Percentiles rank a stretch among this genome's conserved stretches.
Evolutionary conservation across 2,888 invertebrate genomes (phyloP).

Genomic region (Prosapia bicincta): DNA sequence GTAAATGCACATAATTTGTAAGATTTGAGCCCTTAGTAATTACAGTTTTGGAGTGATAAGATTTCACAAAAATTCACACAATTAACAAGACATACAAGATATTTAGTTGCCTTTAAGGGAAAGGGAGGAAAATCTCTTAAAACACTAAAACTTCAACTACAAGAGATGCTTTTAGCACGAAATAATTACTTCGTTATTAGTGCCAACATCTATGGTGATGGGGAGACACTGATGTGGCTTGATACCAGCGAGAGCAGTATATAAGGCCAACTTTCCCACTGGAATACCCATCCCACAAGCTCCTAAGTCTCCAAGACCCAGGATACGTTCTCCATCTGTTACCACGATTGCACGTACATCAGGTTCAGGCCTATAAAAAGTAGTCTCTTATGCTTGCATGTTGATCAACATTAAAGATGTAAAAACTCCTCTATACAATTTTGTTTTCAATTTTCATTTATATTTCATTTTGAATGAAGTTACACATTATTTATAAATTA

Average conservation of each 20-base stretch:
- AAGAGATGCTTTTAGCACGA: constrained; percentile 1
- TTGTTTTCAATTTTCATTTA: not conserved
- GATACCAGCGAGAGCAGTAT: constrained; percentile 96
- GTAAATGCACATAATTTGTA: too few relatives aligned
- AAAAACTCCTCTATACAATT: not conserved
- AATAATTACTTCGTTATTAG: constrained; percentile 72
- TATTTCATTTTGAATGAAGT: too few relatives aligned
- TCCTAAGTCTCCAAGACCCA: constrained; percentile 95
- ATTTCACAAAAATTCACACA: not conserved
- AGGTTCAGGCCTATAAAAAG: constrained; percentile 67
- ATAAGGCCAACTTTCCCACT: constrained; percentile 92
- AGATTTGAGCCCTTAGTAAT: too few relatives aligned
- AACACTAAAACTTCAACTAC: constrained; percentile 3
- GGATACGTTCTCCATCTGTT: constrained; percentile 95
- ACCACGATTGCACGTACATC: constrained; percentile 86
- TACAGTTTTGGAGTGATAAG: too few relatives aligned
- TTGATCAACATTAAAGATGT: not conserved
- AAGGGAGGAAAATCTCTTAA: not conserved
- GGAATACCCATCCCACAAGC: constrained; percentile 98
- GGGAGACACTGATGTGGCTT: constrained; percentile 94
- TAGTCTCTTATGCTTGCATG: not conserved
- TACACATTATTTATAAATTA: too few relatives aligned
- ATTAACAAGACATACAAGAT: not conserved
- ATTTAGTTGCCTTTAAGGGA: not conserved
- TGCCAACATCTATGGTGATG: constrained; percentile 91